Percentiles rank a stretch among this genome's conserved stretches.
phyloP scores from a whole-genome alignment of 2,797 vertebrate species.

The Melanotaenia boesemani region DNA sequence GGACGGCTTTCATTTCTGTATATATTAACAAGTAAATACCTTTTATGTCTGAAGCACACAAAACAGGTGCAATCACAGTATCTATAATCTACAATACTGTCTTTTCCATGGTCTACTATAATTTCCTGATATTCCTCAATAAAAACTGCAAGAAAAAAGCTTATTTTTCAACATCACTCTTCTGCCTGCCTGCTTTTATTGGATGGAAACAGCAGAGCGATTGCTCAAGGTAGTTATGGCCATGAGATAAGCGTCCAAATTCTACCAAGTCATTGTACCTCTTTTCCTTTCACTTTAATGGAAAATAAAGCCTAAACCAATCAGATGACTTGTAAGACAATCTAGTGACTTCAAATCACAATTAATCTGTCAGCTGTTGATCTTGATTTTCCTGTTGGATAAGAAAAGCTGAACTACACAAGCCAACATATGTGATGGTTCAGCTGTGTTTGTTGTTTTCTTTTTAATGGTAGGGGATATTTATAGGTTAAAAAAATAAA shows the following conservation, averaged over 20 bases:
- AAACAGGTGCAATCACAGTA: neutral
- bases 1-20: neutral
- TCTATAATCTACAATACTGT: too few species aligned
- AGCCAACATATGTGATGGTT: neutral
- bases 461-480: neutral
- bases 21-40: constrained; percentile 28
- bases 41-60: neutral
- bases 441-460: neutral
- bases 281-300: neutral
- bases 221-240: neutral
- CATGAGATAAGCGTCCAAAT: neutral
- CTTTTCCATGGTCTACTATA: too few species aligned
- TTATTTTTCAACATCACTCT: too few species aligned
- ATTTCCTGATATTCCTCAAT: too few species aligned
- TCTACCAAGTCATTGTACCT: neutral
- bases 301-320: neutral
- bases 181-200: too few species aligned
- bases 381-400: neutral
- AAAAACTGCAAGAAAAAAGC: too few species aligned
- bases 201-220: neutral
- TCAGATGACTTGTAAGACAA: neutral
- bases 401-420: neutral
- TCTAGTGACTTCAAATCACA: neutral
- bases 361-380: neutral
- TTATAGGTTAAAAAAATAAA: neutral